A percentile compares a stretch with the other conserved stretches of the same genome.
Evolutionary conservation across 2,888 invertebrate genomes (phyloP).

Genomic region (Mactromeris polynyma): DNA sequence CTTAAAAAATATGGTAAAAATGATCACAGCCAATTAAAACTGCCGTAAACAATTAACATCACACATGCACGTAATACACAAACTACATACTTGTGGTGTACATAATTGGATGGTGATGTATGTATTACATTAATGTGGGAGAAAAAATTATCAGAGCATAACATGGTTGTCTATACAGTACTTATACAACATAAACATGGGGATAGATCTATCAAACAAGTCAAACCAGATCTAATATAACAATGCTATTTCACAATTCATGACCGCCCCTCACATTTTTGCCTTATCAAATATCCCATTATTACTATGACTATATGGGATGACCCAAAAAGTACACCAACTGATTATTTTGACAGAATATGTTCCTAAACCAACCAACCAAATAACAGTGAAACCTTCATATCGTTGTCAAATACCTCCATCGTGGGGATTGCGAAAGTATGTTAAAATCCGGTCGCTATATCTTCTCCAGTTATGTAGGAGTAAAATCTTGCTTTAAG

Average conservation of each 20-base stretch:
- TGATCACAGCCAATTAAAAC: background rate
- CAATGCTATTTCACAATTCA: background rate
- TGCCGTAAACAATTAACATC: background rate
- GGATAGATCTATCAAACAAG: background rate
- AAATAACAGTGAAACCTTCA: background rate
- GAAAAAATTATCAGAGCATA: background rate
- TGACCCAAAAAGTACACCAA: background rate
- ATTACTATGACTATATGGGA: background rate
- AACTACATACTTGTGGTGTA: conserved; percentile 1
- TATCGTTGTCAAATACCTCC: conserved; percentile 9
- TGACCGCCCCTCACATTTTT: conserved; percentile 8
- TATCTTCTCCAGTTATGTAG: background rate
- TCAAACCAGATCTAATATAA: background rate
- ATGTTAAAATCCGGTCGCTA: background rate
- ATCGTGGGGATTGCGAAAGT: conserved; percentile 7
- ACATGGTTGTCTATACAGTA: background rate
- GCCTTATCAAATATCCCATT: background rate
- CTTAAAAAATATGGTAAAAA: background rate
- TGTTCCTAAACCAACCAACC: background rate
- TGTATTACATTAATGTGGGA: background rate
- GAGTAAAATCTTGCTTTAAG: background rate
- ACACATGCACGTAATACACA: background rate
- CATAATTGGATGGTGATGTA: background rate
- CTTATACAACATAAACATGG: background rate
- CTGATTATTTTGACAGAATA: background rate